Percentiles rank a stretch among this genome's conserved stretches.
These are phyloP conservation scores for Anastatus disparis DNA, from an alignment of 1,140 invertebrate genomes.

Conservation along the genomic window DNA sequence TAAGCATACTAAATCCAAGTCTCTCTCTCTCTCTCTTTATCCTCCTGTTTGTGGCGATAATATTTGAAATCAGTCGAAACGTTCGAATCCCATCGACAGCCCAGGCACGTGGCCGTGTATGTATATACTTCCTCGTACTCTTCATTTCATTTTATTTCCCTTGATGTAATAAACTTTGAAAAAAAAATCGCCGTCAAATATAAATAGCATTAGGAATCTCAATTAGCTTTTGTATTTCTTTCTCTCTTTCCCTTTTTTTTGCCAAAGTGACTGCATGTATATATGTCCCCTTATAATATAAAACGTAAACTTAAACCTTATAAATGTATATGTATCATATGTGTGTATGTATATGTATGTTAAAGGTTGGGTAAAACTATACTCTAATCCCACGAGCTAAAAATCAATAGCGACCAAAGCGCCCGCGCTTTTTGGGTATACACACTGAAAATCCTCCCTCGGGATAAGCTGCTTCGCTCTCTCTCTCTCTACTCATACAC, in stretches of 20 bases:
- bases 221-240: slow-evolving; percentile 10
- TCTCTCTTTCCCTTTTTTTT: too few relatives aligned
- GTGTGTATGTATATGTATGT: not conserved
- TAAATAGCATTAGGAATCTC: slow-evolving; percentile 28
- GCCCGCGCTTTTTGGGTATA: not conserved
- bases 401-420: slow-evolving; percentile 65
- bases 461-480: slow-evolving; percentile 67
- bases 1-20: not conserved
- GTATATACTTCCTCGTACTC: too few relatives aligned
- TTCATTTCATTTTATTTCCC: too few relatives aligned
- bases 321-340: too few relatives aligned
- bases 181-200: slow-evolving; percentile 22
- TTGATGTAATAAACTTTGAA: slow-evolving; percentile 10
- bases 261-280: too few relatives aligned
- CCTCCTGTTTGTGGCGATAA: slow-evolving; percentile 1
- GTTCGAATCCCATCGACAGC: slow-evolving; percentile 2
- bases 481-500: too few relatives aligned
- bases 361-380: slow-evolving; percentile 14
- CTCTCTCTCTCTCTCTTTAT: not conserved
- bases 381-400: slow-evolving; percentile 65
- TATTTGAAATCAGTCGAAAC: slow-evolving; percentile 14
- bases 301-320: too few relatives aligned
- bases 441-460: slow-evolving; percentile 63
- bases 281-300: too few relatives aligned
- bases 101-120: too few relatives aligned